A percentile compares a stretch with the other conserved stretches of the same genome.
phyloP scores from a whole-genome alignment of 2,113 vertebrate genomes.

The rabbit (Oryctolagus cuniculus) region mOryCun1.1 NC_091433.1:12410001-12410500 shows the following conservation, averaged over 20 bases:
- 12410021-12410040: background rate
- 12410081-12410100: background rate
- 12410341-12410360: background rate
- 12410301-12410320: background rate
- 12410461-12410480: background rate
- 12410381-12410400: background rate
- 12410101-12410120: background rate
- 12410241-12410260: background rate
- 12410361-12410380: background rate
- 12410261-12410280: background rate
- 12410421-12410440: constrained; percentile 12
- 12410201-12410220: background rate
- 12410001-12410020: no score
- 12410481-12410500: background rate
- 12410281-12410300: background rate
- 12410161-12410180: background rate
- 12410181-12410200: background rate
- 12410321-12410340: background rate
- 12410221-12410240: background rate
- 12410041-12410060: background rate
- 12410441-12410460: background rate
- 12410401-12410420: background rate
- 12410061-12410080: background rate
- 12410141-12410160: background rate
- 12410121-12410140: background rate